Evolutionary conservation across 2,797 vertebrate species (phyloP).

Genomic region (Gouania willdenowi): DNA sequence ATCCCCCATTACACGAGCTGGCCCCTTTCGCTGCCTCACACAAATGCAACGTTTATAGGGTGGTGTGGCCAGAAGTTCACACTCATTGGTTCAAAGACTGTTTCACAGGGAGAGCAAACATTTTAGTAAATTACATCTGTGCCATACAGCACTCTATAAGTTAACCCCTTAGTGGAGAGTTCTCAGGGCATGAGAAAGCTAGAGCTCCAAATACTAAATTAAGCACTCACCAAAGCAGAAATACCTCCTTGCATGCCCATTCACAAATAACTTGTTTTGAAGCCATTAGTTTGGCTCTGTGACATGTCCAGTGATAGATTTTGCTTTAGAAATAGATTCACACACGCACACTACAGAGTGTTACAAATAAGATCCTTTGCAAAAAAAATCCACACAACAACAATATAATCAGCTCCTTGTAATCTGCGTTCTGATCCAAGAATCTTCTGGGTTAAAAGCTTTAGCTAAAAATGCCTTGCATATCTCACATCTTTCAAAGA

Average conservation of each 20-base stretch:
- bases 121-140: slow-evolving; percentile 71
- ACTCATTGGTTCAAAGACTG: slow-evolving; percentile 76
- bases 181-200: slow-evolving; percentile 3
- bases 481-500: slow-evolving; percentile 66
- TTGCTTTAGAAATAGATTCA: too few relatives aligned
- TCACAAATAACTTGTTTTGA: slow-evolving; percentile 35
- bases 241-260: slow-evolving; percentile 1
- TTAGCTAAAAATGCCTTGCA: slow-evolving; percentile 65
- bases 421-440: slow-evolving; percentile 31
- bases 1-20: slow-evolving; percentile 65
- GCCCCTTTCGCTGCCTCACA: slow-evolving; percentile 66
- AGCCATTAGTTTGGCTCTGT: slow-evolving; percentile 29
- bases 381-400: background rate
- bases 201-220: slow-evolving; percentile 1
- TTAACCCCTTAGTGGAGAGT: slow-evolving; percentile 40
- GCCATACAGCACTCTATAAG: slow-evolving; percentile 48
- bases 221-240: slow-evolving; percentile 12
- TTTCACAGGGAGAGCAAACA: slow-evolving; percentile 73
- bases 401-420: background rate
- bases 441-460: slow-evolving; percentile 48
- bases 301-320: slow-evolving; percentile 9
- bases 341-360: too few relatives aligned
- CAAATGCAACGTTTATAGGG: slow-evolving; percentile 72
- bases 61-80: slow-evolving; percentile 71
- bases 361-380: too few relatives aligned